Conservation (phyloP, 1,140 invertebrate species). For the Holotrichia oblita region DNA sequence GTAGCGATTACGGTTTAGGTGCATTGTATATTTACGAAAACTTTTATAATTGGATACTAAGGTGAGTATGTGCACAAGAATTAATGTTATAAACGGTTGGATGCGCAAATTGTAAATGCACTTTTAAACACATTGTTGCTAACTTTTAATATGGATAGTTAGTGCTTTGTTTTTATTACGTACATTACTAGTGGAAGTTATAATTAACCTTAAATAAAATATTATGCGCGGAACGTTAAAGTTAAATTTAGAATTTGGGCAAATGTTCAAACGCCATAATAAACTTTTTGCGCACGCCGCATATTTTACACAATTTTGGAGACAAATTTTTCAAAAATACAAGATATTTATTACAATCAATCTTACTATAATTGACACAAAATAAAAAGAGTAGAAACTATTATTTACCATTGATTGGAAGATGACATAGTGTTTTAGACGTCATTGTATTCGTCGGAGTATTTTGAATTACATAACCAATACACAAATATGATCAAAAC, state of each 20-base stretch:
- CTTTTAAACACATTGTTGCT: background rate
- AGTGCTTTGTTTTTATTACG: conserved; percentile 7
- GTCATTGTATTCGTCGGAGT: too few species aligned
- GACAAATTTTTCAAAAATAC: conserved; percentile 12
- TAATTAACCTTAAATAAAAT: conserved; percentile 29
- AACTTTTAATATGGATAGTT: background rate
- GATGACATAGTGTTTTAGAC: too few species aligned
- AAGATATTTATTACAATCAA: background rate
- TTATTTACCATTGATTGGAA: too few species aligned
- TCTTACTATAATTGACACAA: too few species aligned
- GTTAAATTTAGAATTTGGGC: conserved; percentile 21
- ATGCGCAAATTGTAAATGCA: background rate
- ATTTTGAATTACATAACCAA: too few species aligned
- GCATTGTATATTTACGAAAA: background rate
- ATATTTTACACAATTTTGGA: background rate
- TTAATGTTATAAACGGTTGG: background rate
- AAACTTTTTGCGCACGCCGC: conserved; percentile 32
- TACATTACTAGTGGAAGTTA: background rate
- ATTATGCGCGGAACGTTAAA: background rate
- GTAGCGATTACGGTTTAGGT: background rate
- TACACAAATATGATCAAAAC: too few species aligned
- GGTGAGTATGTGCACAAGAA: background rate
- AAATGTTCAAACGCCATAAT: conserved; percentile 19
- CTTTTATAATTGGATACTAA: background rate
- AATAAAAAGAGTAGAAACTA: too few species aligned